Evolutionary conservation across 2,888 invertebrate species (phyloP), one percentile per base, ranked within the genome.

Genomic region (Anthophora plumipes): DNA sequence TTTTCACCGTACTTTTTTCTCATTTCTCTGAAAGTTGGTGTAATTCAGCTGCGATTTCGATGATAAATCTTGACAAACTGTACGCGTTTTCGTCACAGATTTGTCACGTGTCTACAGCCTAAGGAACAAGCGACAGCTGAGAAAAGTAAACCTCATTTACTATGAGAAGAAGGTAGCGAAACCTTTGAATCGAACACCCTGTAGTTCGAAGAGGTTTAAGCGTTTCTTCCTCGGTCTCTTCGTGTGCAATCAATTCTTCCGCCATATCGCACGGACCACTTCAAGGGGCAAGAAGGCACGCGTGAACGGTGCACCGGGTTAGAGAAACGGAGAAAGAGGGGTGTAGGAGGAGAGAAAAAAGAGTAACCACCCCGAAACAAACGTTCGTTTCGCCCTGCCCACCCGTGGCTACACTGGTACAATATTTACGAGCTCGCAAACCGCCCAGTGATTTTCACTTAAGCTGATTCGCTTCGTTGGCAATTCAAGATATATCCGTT

Each of bases 161-260:
- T n/a, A n/a, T n/a, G n/a, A n/a, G n/a, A n/a, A n/a, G n/a, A n/a
- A n/a, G n/a, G n/a, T n/a, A n/a, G n/a, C n/a, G n/a, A n/a, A n/a
- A n/a, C n/a, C n/a, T n/a, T n/a, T n/a, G n/a, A n/a, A n/a, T n/a
- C n/a, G n/a, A n/a, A n/a, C n/a, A n/a, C n/a, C n/a, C n/a, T n/a
- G 60, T 78, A 77, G 80, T 77, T 75, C 79, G 72, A 84, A 76
- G 67, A 86, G 84, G 82, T 86, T 85, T 83, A 86, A 83, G 79
- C 81, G 76, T 87, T 84, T 86, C 88, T 87, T 86, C 84, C 69
- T 82, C 71, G 73, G 80, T 83, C 86, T 88, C 86, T 85, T 83
- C 77, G 86, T 84, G 88, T 89, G 91, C 89, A 90, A 91, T 91
- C 91, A 87, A 91, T 91, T 91, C 89, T 91, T 91, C 91, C 91